Conservation (phyloP, 2,113 vertebrate species). For the Ovis canadensis region DNA sequence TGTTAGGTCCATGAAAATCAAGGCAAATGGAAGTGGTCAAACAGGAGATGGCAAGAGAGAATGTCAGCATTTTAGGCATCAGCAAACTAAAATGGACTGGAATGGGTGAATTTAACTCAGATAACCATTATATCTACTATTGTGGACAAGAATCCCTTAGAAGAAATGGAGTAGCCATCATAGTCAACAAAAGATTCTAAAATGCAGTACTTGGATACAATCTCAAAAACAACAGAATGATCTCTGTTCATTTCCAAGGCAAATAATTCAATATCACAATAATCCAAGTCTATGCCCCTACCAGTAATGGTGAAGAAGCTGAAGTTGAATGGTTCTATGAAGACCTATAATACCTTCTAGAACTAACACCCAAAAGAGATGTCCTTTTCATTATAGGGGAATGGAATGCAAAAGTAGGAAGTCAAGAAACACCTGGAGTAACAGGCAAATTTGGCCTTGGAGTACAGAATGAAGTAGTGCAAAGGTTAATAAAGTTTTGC, state of each 20-base stretch:
- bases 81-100: neutral
- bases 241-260: neutral
- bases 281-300: neutral
- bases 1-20: neutral
- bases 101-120: neutral
- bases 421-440: neutral
- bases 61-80: neutral
- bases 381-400: neutral
- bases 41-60: neutral
- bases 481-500: neutral
- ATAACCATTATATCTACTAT: neutral
- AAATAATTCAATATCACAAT: neutral
- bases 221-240: neutral
- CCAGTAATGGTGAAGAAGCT: neutral
- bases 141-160: neutral
- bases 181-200: neutral
- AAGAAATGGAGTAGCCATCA: neutral
- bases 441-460: neutral
- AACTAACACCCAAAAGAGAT: rapidly evolving
- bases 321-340: neutral
- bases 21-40: neutral
- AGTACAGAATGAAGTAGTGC: neutral
- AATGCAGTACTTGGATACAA: neutral
- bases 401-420: neutral
- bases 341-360: neutral